Evolutionary conservation across 1,140 invertebrate species (phyloP).

Genomic region (Carposina sasakii): DNA sequence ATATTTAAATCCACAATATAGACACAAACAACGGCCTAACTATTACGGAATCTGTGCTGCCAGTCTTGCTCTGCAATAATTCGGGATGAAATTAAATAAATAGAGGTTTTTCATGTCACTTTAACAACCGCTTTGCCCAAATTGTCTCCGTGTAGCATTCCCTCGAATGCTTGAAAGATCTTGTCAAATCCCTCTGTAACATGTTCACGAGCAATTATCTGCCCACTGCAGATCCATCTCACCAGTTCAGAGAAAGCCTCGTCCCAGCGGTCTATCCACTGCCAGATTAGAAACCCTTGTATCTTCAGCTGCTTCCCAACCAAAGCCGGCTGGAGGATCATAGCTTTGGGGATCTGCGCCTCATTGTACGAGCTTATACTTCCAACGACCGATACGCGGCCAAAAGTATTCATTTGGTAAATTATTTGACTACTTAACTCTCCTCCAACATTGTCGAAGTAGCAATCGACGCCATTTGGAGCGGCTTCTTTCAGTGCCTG

Average conservation of each 20-base stretch:
- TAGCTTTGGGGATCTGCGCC: slow-evolving; percentile 41
- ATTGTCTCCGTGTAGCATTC: slow-evolving; percentile 74
- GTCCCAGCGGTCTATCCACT: slow-evolving; percentile 39
- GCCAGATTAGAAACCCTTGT: slow-evolving; percentile 55
- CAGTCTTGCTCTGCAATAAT: no score
- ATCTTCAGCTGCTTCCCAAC: slow-evolving; percentile 65
- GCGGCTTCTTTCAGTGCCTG: slow-evolving; percentile 70
- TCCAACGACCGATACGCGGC: slow-evolving; percentile 76
- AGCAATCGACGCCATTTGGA: slow-evolving; percentile 78
- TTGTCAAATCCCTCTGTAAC: slow-evolving; percentile 75
- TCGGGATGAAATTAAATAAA: no score
- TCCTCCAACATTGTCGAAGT: slow-evolving; percentile 77
- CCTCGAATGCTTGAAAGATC: slow-evolving; percentile 73
- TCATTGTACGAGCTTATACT: slow-evolving; percentile 73
- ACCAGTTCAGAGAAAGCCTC: slow-evolving; percentile 62
- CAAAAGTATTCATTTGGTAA: slow-evolving; percentile 74
- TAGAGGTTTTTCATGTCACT: no score
- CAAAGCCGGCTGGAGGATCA: slow-evolving; percentile 68
- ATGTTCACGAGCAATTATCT: slow-evolving; percentile 72
- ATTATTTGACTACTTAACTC: slow-evolving; percentile 75
- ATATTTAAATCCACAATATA: no score
- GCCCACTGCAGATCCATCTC: slow-evolving; percentile 70
- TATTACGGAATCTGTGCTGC: no score
- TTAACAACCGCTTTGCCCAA: slow-evolving; percentile 75
- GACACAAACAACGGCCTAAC: no score